Evolutionary conservation across 2,797 vertebrate species (phyloP), one percentile per base, ranked within the genome.

Genomic region (Mycteria americana): DNA sequence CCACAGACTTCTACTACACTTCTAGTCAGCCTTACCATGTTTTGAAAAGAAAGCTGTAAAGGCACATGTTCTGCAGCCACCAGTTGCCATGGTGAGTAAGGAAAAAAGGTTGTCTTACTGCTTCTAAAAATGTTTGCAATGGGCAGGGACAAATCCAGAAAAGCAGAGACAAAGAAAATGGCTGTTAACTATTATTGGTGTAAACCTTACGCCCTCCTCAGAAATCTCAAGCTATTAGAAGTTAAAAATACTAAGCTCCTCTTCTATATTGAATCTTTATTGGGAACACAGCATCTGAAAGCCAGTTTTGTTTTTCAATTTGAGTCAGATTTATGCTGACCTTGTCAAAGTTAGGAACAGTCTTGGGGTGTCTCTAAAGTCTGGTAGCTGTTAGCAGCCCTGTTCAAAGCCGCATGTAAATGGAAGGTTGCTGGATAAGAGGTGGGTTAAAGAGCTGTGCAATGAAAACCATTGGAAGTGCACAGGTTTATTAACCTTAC

Each of bases 61-160:
- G 39, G 16, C 41, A 53, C 45, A 37, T 41, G 19, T 70, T 84
- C 64, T 65, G 56, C 84, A 94, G 64, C 46, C 82, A 94, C 33
- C 59, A 67, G 95, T 94, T 96, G 91, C 92, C 87, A 94, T 93
- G 87, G 89, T 91, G 81, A 97, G 51, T 62, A 73, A 68, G 74
- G 69, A 89, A 59, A 63, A 93, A 95, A 91, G 28, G 43, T 56
- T 86, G 50, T 85, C 68, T 84, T 88, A 41, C 39, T 76, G 65
- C 31, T 88, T 78, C 89, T 89, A 93, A 93, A 95, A 92, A 93
- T 18, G 7, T 41, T 85, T 63, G 46, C 39, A 65, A 16, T 39
- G 54, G 46, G 31, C 35, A 73, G 59, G 50, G 62, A 90, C 50
- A 81, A 89, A 85, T 92, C 21, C 43, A 60, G 28, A 69, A 77